Evolutionary conservation across 1,140 invertebrate species (phyloP).

Genomic region (Drosophila nasuta): DNA sequence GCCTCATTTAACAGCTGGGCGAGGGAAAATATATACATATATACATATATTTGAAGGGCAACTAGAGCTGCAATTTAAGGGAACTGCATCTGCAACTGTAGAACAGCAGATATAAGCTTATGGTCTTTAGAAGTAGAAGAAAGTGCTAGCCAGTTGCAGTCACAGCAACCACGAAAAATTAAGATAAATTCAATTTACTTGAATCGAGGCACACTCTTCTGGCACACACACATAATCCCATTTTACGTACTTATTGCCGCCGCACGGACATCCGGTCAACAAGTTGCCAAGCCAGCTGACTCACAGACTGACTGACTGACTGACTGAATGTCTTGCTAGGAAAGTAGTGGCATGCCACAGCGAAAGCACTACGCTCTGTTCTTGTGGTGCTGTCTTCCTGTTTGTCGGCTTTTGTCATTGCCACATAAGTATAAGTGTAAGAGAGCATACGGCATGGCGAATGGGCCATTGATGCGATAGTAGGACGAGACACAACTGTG

Average conservation of each 20-base stretch:
- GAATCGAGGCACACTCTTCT: not conserved
- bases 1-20: slow-evolving; percentile 8
- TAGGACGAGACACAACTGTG: slow-evolving; percentile 26
- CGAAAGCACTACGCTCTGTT: slow-evolving; percentile 9
- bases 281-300: slow-evolving; percentile 61
- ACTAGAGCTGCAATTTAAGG: slow-evolving; percentile 25
- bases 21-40: not conserved
- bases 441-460: slow-evolving; percentile 30
- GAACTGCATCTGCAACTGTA: not conserved
- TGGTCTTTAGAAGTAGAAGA: slow-evolving; percentile 7
- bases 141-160: slow-evolving; percentile 12
- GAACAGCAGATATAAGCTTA: slow-evolving; percentile 27
- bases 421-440: slow-evolving; percentile 52
- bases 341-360: slow-evolving; percentile 37
- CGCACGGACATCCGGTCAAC: slow-evolving; percentile 72
- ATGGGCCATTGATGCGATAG: slow-evolving; percentile 23
- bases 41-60: too few relatives aligned
- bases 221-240: slow-evolving; percentile 69
- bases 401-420: slow-evolving; percentile 65
- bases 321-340: slow-evolving; percentile 37
- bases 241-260: slow-evolving; percentile 76
- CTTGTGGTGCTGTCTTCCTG: slow-evolving; percentile 4
- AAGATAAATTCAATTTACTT: slow-evolving; percentile 56
- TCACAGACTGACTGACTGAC: not conserved
- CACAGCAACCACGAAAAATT: slow-evolving; percentile 44